These are phyloP conservation scores for Salvelinus namaycush DNA, from an alignment of 2,113 vertebrate species.

Conservation along the genomic window DNA sequence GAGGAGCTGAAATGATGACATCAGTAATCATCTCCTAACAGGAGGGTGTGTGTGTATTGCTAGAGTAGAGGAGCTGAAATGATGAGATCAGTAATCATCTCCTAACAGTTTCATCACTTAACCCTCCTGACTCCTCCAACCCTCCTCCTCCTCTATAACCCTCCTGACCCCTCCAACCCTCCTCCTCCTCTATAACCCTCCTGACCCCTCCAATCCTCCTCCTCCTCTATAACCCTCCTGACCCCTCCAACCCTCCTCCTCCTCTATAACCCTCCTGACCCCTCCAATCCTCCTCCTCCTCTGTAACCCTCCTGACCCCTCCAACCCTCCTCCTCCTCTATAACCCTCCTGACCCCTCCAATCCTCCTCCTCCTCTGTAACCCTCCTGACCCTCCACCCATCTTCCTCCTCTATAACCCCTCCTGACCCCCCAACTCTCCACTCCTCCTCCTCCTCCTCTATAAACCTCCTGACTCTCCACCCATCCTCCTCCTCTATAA, in stretches of 20 bases:
- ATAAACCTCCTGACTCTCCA: background rate
- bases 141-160: constrained; percentile 3
- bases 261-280: background rate
- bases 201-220: constrained; percentile 19
- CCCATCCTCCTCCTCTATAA: constrained; percentile 3
- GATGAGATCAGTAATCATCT: constrained; percentile 16
- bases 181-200: constrained; percentile 1
- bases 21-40: too few relatives aligned
- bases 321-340: constrained; percentile 17
- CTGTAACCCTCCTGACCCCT: constrained; percentile 11
- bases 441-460: background rate
- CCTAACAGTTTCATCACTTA: constrained; percentile 64
- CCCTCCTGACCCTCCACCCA: constrained; percentile 24
- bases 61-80: too few relatives aligned
- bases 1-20: too few relatives aligned
- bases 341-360: constrained; percentile 6
- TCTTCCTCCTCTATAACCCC: background rate
- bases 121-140: constrained; percentile 44
- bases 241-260: constrained; percentile 33
- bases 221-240: background rate
- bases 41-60: too few relatives aligned
- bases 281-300: constrained; percentile 19
- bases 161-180: constrained; percentile 27
- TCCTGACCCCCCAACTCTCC: background rate
- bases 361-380: constrained; percentile 9